phyloP scores from a whole-genome alignment of 2,797 vertebrate species.

The Eulemur albifrons region DNA sequence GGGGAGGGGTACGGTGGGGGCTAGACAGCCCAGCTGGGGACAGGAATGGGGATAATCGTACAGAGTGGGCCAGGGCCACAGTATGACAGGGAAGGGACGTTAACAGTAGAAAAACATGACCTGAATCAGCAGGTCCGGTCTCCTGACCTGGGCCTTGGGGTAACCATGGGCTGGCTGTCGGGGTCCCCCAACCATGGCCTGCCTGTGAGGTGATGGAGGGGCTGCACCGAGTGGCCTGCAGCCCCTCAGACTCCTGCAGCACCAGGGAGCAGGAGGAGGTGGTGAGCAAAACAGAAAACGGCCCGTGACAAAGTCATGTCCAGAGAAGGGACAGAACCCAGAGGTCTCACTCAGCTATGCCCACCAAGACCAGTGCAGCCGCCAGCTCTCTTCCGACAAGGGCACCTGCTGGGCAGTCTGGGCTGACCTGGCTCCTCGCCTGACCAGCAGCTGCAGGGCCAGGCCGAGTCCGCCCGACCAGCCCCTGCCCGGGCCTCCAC shows the following conservation, averaged over 20 bases:
- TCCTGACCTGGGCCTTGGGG: not conserved
- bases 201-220: not conserved
- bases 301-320: not conserved
- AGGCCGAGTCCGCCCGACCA: not conserved
- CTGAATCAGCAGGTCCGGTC: not conserved
- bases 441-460: not conserved
- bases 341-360: not conserved
- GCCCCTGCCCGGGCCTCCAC: not conserved
- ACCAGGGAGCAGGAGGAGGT: not conserved
- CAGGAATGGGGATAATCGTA: not conserved
- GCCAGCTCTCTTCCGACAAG: not conserved
- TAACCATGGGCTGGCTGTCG: not conserved
- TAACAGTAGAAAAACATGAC: not conserved
- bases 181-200: not conserved
- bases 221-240: not conserved
- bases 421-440: not conserved
- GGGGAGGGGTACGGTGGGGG: not conserved
- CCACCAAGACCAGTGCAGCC: not conserved
- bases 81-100: not conserved
- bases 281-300: not conserved
- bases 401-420: not conserved
- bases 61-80: not conserved
- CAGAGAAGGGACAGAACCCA: not conserved
- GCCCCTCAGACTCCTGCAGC: not conserved
- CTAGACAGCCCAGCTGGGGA: not conserved